Percentiles rank a stretch among this genome's conserved stretches.
Conservation (phyloP, 2,888 invertebrate genomes). For the Periphyllus acericola region DNA sequence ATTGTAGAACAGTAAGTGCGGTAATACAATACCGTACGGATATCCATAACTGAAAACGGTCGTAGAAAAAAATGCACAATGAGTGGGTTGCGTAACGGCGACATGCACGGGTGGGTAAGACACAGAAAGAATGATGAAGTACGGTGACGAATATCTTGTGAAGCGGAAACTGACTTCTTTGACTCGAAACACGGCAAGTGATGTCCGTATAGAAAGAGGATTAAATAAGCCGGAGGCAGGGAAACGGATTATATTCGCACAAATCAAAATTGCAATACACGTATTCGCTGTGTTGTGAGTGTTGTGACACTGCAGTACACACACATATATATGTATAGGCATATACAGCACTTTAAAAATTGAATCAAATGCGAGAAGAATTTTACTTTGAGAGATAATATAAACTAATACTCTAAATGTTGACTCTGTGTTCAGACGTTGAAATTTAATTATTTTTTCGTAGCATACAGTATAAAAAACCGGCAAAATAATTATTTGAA, state of each 20-base stretch:
- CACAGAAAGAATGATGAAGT: background rate
- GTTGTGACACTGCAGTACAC: background rate
- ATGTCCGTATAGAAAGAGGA: background rate
- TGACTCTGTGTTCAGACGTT: background rate
- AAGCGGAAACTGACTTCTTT: conserved; percentile 28
- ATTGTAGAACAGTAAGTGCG: background rate
- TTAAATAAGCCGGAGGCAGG: background rate
- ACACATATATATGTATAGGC: no score
- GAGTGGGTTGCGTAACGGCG: conserved; percentile 29
- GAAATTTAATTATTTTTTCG: background rate
- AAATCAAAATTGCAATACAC: conserved; percentile 13
- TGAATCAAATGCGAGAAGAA: background rate
- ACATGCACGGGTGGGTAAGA: conserved; percentile 13
- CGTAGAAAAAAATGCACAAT: conserved; percentile 4
- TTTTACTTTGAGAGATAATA: background rate
- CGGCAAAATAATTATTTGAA: background rate
- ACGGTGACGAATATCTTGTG: background rate
- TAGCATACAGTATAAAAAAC: background rate
- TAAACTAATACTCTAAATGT: background rate
- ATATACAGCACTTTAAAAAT: background rate
- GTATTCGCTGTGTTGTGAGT: background rate
- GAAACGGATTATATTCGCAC: background rate
- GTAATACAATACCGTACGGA: background rate
- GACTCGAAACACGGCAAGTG: background rate
- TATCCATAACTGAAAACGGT: conserved; percentile 18